phyloP scores from a whole-genome alignment of 2,113 vertebrate genomes.

The Galbula dea region DNA sequence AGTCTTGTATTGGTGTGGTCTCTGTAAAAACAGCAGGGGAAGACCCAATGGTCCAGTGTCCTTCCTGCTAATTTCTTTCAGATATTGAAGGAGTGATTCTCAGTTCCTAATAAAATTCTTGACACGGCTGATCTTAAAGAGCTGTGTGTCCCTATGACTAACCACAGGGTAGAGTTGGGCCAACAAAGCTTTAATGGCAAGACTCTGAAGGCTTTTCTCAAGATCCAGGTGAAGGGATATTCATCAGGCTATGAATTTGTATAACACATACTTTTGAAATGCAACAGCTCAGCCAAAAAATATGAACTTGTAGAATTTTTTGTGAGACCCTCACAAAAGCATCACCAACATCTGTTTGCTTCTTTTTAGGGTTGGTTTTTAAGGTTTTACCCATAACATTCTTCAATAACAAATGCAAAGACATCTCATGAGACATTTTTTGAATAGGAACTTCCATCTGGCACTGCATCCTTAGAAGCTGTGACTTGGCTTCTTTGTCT shows the following conservation, averaged over 20 bases:
- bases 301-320: background rate
- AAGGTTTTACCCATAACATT: background rate
- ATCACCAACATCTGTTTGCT: background rate
- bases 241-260: background rate
- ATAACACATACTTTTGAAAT: background rate
- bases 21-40: background rate
- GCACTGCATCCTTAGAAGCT: constrained; percentile 3
- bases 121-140: background rate
- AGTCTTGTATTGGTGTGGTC: background rate
- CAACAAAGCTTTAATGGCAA: background rate
- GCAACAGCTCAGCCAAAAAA: background rate
- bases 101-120: background rate
- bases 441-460: constrained; percentile 46
- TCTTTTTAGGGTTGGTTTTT: background rate
- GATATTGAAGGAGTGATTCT: background rate
- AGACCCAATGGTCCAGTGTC: background rate
- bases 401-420: constrained; percentile 36
- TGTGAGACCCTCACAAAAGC: background rate
- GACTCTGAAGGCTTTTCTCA: background rate
- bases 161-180: background rate
- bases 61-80: background rate
- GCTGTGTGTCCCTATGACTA: background rate
- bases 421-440: constrained; percentile 43
- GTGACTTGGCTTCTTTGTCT: constrained; percentile 56
- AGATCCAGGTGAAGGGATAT: background rate